Evolutionary conservation across 2,113 vertebrate species (phyloP), one percentile per base, ranked within the genome.

Genomic region (Plotosus lineatus): DNA sequence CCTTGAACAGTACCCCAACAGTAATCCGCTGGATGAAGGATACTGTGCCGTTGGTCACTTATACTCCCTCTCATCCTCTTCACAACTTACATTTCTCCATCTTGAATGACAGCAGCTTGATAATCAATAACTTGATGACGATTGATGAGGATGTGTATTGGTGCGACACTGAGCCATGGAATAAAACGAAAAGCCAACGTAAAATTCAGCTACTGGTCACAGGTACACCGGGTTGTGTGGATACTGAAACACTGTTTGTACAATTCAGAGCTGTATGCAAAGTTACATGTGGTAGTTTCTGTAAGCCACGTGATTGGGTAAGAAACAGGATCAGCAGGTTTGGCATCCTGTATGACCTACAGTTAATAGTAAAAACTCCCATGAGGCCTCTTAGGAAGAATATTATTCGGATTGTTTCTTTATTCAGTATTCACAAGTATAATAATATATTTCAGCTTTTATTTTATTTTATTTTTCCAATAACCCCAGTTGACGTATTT

Each of bases 321-420:
- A 17, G 69, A 56, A 75, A 26, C 51, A 61, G 65, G 78, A 66
- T 58, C 3, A 11, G 36, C 58, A 65, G 61, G 82, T 85, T 82
- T 7, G 53, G 19, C 26, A 14, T 31, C 26, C 23, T 26, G 44
- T 75, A 50, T 80, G 40, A 77, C 65, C 44, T 26, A 3, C 53
- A 44, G 46, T 63, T n/a, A n/a, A 63, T 63, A 44, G 55, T 66
- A 58, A 42, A 65, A 63, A 77, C 75, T 51, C 8, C 23, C 76
- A 72, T 7, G 33, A 72, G 26, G 33, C 19, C 31, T 3, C 21
- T 42, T 28, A 7, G 3, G 40, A 2, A 36, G 17, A 58, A 26
- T n/a, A 21, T 33, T 23, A 23, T 0, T 21, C 15, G 12, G 15
- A 14, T 19, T 50, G 48, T 12, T 3, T 10, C 42, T 38, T 44